Base-by-base conservation (phyloP, 1,140 invertebrate species). In the Dufourea novaeangliae region DNA sequence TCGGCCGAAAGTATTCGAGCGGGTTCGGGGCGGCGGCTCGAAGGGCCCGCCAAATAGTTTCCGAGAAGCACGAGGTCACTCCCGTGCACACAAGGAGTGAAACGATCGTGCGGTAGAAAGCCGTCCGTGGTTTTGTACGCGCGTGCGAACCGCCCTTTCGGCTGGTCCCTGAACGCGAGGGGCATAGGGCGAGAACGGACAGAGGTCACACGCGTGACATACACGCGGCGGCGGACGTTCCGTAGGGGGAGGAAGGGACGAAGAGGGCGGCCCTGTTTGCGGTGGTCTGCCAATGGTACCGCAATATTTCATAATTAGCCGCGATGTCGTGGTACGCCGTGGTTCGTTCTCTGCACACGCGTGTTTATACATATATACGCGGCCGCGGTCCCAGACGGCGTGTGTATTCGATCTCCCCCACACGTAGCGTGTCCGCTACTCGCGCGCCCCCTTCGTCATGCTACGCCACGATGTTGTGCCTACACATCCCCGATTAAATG, bases 281-380 rank as follows among this genome's bases (percentile, higher is more conserved):
- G 86, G 80, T 84, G 84, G 84, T 89, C 86, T 88, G 86, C 84
- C 87, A 77, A 89, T 89, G 87, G 88, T 71, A 78, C 68, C 50
- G 87, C 84, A 85, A 86, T 89, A 90, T 87, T 90, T 90, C 88
- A 90, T 89, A 90, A 89, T 90, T 89, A 90, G 87, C 88, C 87
- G 85, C 82, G 87, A 88, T 81, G 83, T 61, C 46, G 46, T 17
- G n/a, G 12, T 14, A n/a, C 20, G 46, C 82, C 73, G 70, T 81
- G 68, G 67, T 84, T 70, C 56, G 27, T n/a, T 25, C 7, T n/a
- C 54, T 8, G 66, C 72, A 82, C 71, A 62, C 71, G 54, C 63
- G 67, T 52, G 59, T 39, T 59, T 61, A 52, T 57, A 25, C 69
- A 46, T 44, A n/a, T n/a, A n/a, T n/a, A n/a, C 20, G 50, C 61